Conservation (phyloP, 2,797 vertebrate species). For the Peromyscus attwateri region DNA sequence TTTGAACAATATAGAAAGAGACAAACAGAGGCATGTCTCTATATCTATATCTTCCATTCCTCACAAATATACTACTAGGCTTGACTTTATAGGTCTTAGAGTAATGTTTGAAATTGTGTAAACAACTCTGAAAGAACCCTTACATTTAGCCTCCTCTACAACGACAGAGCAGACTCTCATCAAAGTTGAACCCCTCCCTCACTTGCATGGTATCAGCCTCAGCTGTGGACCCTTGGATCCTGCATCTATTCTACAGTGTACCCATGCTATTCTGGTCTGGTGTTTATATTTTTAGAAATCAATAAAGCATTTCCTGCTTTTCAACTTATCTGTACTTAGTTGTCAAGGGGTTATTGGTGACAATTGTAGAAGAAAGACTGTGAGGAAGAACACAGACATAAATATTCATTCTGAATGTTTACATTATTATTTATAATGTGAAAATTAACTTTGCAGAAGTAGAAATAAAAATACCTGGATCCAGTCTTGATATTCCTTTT, state of each 20-base stretch:
- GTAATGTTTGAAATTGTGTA: not conserved
- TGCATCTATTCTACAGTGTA: fast-evolving
- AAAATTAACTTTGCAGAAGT: not conserved
- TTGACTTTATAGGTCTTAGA: not conserved
- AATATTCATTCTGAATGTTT: not conserved
- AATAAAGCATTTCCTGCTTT: not conserved
- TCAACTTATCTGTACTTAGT: not conserved
- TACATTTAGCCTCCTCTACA: not conserved
- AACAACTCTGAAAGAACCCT: fast-evolving
- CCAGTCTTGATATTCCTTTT: not conserved
- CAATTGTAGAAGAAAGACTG: not conserved
- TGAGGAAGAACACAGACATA: not conserved
- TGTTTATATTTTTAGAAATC: not conserved
- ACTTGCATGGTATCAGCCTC: fast-evolving
- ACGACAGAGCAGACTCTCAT: fast-evolving
- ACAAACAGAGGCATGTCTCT: not conserved
- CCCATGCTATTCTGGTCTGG: too few relatives aligned
- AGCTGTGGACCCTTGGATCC: not conserved
- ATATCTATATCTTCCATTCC: not conserved
- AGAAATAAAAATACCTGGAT: not conserved
- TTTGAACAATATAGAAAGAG: not conserved
- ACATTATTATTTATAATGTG: not conserved
- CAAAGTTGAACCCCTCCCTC: not conserved
- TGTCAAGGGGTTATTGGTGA: not conserved
- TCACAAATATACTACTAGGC: not conserved